phyloP scores from a whole-genome alignment of 2,113 vertebrate genomes.

The Plestiodon gilberti region DNA sequence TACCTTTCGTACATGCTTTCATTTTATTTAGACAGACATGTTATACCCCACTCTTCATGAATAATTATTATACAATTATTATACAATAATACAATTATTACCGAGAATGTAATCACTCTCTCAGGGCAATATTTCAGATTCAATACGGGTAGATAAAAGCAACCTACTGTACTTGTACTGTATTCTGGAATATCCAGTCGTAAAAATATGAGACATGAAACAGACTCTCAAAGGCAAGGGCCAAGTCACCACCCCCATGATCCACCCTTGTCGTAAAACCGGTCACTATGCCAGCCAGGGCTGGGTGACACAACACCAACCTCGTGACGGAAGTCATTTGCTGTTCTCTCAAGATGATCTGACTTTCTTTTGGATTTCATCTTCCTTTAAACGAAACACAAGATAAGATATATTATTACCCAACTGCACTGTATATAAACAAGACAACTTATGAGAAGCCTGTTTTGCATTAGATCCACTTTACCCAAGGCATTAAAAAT shows the following conservation, averaged over 20 bases:
- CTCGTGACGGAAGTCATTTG: slow-evolving; percentile 84
- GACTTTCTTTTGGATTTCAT: slow-evolving; percentile 84
- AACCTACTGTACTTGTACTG: no score
- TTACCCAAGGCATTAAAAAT: not conserved
- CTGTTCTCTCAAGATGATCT: slow-evolving; percentile 92
- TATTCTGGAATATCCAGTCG: slow-evolving; percentile 1
- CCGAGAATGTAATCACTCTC: no score
- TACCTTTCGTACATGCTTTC: not conserved
- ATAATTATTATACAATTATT: no score
- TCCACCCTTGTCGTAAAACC: not conserved
- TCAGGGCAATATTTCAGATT: not conserved
- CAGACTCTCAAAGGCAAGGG: not conserved
- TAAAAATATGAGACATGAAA: not conserved
- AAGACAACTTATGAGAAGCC: not conserved
- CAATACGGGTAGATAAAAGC: not conserved
- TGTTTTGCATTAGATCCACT: not conserved
- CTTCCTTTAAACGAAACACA: slow-evolving; percentile 74
- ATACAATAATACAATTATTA: no score
- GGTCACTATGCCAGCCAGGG: not conserved
- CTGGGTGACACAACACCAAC: slow-evolving; percentile 73
- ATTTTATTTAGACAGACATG: no score
- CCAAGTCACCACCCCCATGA: slow-evolving; percentile 13
- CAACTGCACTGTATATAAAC: slow-evolving; percentile 9
- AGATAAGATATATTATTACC: slow-evolving; percentile 55
- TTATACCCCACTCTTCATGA: no score